Evolutionary conservation across 1,140 invertebrate species (phyloP), one percentile per base, ranked within the genome.

Genomic region (Platorchestia sp.): DNA sequence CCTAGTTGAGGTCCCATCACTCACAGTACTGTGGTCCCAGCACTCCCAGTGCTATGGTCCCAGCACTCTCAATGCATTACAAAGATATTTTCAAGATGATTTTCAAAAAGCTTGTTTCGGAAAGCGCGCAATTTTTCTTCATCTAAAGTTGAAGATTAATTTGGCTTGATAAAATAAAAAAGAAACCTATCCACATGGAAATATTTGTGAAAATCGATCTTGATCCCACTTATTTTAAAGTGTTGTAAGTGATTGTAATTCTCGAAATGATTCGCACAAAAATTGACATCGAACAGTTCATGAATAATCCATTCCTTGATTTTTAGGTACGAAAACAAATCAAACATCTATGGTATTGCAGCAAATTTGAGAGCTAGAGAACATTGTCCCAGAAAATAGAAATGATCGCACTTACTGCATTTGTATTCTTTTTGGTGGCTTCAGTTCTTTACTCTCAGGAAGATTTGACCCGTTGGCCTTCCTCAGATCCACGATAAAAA

Each of bases 391-490:
- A 10, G 27, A n/a, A n/a, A n/a, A 75, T 75, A 75, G 14, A 75
- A 36, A 75, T 75, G 10, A 75, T 1, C 27, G 36, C 59, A 97
- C 97, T 97, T 96, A 97, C 97, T 97, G 97, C 95, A 97, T 97
- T 97, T 96, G 96, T 95, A 97, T 96, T 95, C 96, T 96, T 22
- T 96, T 95, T 22, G 97, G 97, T 27, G 97, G 96, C 95, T 97
- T 97, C 44, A 97, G 95, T 95, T 97, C 97, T 43, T 89, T 87
- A 22, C 95, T 95, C 47, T 95, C 86, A 40, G 96, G 86, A 3
- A 95, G 42, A 90, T 96, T 96, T 45, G 96, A 45, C n/a, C 59
- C 96, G 36, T 51, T 47, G 0, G 43, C 44, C 41, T 53, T 90
- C 41, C 89, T 53, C 19, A 95, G 86, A 14, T 95, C 89, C 47